These are phyloP conservation scores for Barypeithes pellucidus DNA, from an alignment of 2,888 invertebrate genomes.

Conservation along the genomic window DNA sequence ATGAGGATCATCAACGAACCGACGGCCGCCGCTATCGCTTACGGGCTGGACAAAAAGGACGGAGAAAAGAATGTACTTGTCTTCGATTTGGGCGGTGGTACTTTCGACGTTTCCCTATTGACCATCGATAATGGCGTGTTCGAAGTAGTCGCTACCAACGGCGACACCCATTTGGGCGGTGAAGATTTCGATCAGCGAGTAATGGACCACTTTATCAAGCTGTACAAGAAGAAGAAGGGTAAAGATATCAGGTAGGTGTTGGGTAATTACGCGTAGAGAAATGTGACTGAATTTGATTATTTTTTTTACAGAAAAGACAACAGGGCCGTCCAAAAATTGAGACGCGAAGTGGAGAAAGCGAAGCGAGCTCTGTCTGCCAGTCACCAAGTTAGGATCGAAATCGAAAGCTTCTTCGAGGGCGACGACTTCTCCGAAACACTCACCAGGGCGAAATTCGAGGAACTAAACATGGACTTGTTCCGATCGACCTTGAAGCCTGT, in stretches of 20 bases:
- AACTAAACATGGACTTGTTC: constrained; percentile 88
- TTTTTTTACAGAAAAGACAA: constrained; percentile 68
- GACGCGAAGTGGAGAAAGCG: constrained; percentile 98
- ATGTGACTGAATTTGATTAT: too few relatives aligned
- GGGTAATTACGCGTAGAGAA: neutral
- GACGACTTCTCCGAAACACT: constrained; percentile 98
- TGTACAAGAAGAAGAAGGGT: constrained; percentile 99
- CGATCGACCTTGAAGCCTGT: constrained; percentile 95
- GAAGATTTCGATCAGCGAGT: constrained; percentile 99
- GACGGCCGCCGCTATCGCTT: constrained; percentile 97
- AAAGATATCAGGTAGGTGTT: constrained; percentile 85
- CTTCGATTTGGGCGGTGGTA: constrained; percentile 99
- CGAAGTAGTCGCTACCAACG: constrained; percentile 91
- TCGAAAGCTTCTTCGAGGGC: constrained; percentile 98
- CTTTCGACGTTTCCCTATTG: constrained; percentile 97
- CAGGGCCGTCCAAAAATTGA: constrained; percentile 95
- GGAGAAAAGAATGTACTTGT: constrained; percentile 99
- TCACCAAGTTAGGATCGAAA: constrained; percentile 98
- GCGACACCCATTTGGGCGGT: constrained; percentile 98
- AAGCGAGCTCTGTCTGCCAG: constrained; percentile 95
- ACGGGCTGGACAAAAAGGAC: constrained; percentile 96
- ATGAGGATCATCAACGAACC: constrained; percentile 99
- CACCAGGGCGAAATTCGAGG: constrained; percentile 98
- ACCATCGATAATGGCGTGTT: constrained; percentile 99
- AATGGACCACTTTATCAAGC: constrained; percentile 96